Percentiles rank a stretch among this genome's conserved stretches.
phyloP scores from a whole-genome alignment of 2,797 vertebrate genomes.

The Catharus ustulatus region DNA sequence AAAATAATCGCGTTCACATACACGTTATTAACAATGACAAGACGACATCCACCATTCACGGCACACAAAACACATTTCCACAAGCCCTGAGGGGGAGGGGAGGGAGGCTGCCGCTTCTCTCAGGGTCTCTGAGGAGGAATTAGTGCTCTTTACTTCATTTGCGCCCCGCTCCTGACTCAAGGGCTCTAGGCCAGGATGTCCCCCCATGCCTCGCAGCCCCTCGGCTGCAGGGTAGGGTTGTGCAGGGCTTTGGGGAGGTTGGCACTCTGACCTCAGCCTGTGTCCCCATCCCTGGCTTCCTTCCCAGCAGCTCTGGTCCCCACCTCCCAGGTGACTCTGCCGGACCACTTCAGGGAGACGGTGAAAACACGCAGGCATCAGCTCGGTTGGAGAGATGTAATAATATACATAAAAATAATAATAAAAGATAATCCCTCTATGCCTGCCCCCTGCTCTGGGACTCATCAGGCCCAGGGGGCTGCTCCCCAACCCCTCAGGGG shows the following conservation, averaged over 20 bases:
- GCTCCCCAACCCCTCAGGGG: neutral
- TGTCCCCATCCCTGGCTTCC: neutral
- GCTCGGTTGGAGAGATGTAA: neutral
- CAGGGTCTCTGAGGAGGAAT: slow-evolving; percentile 91
- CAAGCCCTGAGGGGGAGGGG: slow-evolving; percentile 80
- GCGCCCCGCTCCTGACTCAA: slow-evolving; percentile 57
- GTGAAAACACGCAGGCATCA: neutral
- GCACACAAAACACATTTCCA: slow-evolving; percentile 89
- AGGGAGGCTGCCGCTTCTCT: slow-evolving; percentile 75
- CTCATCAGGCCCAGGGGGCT: neutral
- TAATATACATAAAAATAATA: neutral
- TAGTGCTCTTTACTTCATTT: slow-evolving; percentile 84
- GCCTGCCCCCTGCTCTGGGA: neutral
- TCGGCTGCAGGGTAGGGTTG: neutral
- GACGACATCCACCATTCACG: slow-evolving; percentile 91
- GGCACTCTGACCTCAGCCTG: neutral
- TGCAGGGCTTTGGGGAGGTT: too few species aligned
- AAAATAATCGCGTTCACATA: slow-evolving; percentile 87
- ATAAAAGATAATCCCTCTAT: neutral
- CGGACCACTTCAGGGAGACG: neutral
- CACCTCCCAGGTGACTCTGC: slow-evolving; percentile 1
- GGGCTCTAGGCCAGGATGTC: neutral
- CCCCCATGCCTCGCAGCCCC: neutral
- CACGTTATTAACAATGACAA: slow-evolving; percentile 85
- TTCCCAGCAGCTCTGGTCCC: neutral